phyloP scores from a whole-genome alignment of 2,888 invertebrate genomes.

The Leptinotarsa haldemani region DNA sequence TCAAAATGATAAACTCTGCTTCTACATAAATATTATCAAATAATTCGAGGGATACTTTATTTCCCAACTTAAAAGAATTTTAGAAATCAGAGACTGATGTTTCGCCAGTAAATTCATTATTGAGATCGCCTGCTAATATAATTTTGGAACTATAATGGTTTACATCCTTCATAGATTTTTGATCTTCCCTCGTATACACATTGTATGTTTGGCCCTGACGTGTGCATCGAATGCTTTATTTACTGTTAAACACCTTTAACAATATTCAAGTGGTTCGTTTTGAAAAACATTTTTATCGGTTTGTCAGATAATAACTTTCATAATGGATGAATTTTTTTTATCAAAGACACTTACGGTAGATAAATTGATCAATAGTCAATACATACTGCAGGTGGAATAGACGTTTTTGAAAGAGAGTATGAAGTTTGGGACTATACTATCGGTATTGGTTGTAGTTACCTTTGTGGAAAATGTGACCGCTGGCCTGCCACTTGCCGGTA shows the following conservation, averaged over 20 bases:
- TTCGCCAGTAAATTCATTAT: no score
- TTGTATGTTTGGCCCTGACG: not conserved
- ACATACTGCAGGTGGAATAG: not conserved
- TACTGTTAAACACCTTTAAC: slow-evolving; percentile 3
- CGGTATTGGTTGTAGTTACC: not conserved
- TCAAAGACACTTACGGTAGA: not conserved
- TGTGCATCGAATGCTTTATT: not conserved
- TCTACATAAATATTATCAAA: no score
- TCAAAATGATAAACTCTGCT: no score
- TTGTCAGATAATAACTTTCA: not conserved
- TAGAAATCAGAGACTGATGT: no score
- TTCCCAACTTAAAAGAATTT: no score
- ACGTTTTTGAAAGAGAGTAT: not conserved
- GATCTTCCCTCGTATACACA: not conserved
- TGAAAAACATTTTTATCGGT: slow-evolving; percentile 5
- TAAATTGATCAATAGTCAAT: not conserved
- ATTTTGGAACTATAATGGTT: no score
- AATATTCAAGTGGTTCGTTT: slow-evolving; percentile 9
- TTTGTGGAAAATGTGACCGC: not conserved
- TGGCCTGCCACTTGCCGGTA: not conserved
- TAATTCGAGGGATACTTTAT: no score
- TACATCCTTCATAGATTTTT: not conserved
- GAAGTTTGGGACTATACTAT: not conserved
- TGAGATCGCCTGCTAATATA: no score
- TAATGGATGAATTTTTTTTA: slow-evolving; percentile 1